Evolutionary conservation across 2,888 invertebrate genomes (phyloP).

Genomic region (Phymatocera aterrima): DNA sequence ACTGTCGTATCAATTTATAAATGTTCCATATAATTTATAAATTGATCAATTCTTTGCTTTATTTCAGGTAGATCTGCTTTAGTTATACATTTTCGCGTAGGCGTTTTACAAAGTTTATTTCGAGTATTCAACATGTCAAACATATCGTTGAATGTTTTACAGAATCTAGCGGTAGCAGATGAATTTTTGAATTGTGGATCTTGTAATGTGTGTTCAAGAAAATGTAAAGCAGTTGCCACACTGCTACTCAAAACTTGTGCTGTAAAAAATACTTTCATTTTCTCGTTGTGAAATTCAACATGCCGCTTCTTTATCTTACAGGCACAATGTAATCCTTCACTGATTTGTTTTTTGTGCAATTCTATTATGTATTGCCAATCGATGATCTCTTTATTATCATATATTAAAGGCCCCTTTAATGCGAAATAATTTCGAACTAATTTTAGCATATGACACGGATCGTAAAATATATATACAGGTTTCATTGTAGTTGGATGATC

Average conservation of each 20-base stretch:
- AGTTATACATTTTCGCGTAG: slow-evolving; percentile 13
- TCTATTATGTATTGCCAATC: slow-evolving; percentile 47
- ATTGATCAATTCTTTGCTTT: slow-evolving; percentile 34
- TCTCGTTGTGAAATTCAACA: too few species aligned
- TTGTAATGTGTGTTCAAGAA: too few species aligned
- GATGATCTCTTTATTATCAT: slow-evolving; percentile 37
- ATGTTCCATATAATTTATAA: neutral
- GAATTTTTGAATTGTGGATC: too few species aligned
- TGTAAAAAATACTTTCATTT: too few species aligned
- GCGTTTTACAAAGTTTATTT: slow-evolving; percentile 6
- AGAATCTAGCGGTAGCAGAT: too few species aligned
- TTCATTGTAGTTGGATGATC: slow-evolving; percentile 7
- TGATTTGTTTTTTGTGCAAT: slow-evolving; percentile 41
- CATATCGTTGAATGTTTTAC: too few species aligned
- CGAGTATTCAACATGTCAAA: too few species aligned
- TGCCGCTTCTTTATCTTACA: too few species aligned
- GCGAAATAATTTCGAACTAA: too few species aligned
- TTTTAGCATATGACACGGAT: too few species aligned
- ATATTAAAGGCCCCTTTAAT: slow-evolving; percentile 46
- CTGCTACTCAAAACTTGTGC: too few species aligned
- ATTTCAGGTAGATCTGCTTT: slow-evolving; percentile 29
- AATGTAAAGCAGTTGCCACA: too few species aligned
- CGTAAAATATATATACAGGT: slow-evolving; percentile 30
- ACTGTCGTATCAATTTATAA: neutral
- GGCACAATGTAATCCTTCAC: slow-evolving; percentile 45